Percentiles rank a stretch among this genome's conserved stretches.
Evolutionary conservation across 2,888 invertebrate genomes (phyloP).

Genomic region (Torymus texanus): DNA sequence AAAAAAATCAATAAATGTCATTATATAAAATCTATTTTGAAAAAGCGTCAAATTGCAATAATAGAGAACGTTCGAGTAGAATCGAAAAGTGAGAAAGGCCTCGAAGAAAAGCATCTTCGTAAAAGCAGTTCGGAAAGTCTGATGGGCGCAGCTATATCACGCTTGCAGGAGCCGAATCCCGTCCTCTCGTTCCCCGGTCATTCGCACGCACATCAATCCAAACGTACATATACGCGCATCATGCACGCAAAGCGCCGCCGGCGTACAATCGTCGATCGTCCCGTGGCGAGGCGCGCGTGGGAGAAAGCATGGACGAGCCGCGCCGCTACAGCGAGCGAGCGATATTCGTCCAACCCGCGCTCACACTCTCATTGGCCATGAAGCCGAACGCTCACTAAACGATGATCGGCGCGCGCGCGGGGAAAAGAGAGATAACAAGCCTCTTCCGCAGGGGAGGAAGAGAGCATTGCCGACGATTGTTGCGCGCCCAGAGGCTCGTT

Average conservation of each 20-base stretch:
- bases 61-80: no score
- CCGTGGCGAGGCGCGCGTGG: slow-evolving; percentile 3
- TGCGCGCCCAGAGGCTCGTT: slow-evolving; percentile 8
- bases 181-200: no score
- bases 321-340: background rate
- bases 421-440: slow-evolving; percentile 69
- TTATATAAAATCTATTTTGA: no score
- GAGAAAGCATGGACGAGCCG: background rate
- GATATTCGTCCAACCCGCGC: background rate
- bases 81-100: no score
- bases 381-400: background rate
- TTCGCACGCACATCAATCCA: no score
- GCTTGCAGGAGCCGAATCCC: no score
- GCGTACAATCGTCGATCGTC: slow-evolving; percentile 7
- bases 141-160: no score
- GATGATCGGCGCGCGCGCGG: slow-evolving; percentile 37
- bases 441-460: slow-evolving; percentile 71
- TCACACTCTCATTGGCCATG: background rate
- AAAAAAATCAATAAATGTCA: no score
- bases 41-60: no score
- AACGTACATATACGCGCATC: slow-evolving; percentile 35
- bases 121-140: no score
- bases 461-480: background rate
- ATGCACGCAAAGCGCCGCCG: slow-evolving; percentile 60
- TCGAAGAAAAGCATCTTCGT: no score